A percentile compares a stretch with the other conserved stretches of the same genome.
phyloP scores from a whole-genome alignment of 2,888 invertebrate species.

The Caprella mutica region DNA sequence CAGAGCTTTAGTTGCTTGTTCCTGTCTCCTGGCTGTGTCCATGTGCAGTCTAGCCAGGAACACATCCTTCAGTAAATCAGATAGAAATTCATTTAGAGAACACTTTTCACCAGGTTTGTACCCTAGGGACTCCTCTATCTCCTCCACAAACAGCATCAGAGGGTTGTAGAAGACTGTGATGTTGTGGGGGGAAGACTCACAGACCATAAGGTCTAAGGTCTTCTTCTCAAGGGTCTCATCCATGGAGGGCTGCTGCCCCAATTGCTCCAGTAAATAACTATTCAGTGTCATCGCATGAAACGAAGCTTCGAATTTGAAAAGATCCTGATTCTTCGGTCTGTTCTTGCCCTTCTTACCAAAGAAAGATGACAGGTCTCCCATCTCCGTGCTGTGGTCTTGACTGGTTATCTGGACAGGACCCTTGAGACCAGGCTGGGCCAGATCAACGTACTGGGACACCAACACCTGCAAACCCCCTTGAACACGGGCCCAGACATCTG shows the following conservation, averaged over 20 bases:
- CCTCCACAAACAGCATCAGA: slow-evolving; percentile 67
- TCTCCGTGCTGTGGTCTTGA: slow-evolving; percentile 35
- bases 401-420: slow-evolving; percentile 46
- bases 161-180: slow-evolving; percentile 69
- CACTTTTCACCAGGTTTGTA: slow-evolving; percentile 48
- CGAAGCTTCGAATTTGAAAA: slow-evolving; percentile 62
- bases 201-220: slow-evolving; percentile 52
- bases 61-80: slow-evolving; percentile 73
- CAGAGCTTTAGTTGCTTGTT: slow-evolving; percentile 58
- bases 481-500: slow-evolving; percentile 78
- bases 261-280: slow-evolving; percentile 46
- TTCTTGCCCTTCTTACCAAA: slow-evolving; percentile 43
- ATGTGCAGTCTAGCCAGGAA: slow-evolving; percentile 67
- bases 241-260: slow-evolving; percentile 8
- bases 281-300: slow-evolving; percentile 49
- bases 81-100: slow-evolving; percentile 68
- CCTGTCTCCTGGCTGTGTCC: slow-evolving; percentile 53
- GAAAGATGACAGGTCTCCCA: slow-evolving; percentile 42
- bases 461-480: slow-evolving; percentile 75
- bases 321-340: slow-evolving; percentile 34
- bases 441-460: slow-evolving; percentile 73
- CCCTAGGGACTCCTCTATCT: slow-evolving; percentile 61
- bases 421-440: slow-evolving; percentile 56
- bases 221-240: slow-evolving; percentile 12
- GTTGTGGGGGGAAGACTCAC: slow-evolving; percentile 60